Percentiles rank a stretch among this genome's conserved stretches.
phyloP scores from a whole-genome alignment of 2,888 invertebrate genomes.

The Patella ulyssiponensis region DNA sequence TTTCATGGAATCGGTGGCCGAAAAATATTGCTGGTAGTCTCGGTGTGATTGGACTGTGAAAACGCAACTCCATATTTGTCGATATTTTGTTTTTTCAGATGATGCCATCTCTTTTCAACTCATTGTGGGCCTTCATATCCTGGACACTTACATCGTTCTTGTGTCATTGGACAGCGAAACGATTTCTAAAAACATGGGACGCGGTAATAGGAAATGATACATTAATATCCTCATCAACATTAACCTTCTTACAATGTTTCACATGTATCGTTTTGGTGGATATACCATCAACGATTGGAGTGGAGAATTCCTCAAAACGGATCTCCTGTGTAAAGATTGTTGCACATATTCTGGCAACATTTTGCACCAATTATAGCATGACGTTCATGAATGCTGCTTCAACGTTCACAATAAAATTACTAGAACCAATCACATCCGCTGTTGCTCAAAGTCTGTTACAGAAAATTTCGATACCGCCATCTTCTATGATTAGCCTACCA shows the following conservation, averaged over 20 bases:
- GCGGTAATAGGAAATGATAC: background rate
- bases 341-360: constrained; percentile 39
- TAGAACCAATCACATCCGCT: constrained; percentile 47
- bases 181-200: background rate
- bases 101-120: background rate
- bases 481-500: constrained; percentile 36
- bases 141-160: background rate
- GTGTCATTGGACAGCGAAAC: background rate
- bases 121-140: background rate
- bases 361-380: constrained; percentile 45
- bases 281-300: background rate
- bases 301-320: background rate
- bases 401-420: constrained; percentile 48
- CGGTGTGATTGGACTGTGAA: no score
- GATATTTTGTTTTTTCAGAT: background rate
- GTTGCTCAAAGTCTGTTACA: constrained; percentile 33
- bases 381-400: constrained; percentile 41
- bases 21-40: no score
- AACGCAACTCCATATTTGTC: no score
- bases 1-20: no score
- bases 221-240: background rate
- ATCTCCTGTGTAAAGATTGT: background rate
- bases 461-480: constrained; percentile 26
- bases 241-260: background rate
- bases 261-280: background rate